phyloP scores from a whole-genome alignment of 1,140 invertebrate species.

The Chionoecetes opilio region DNA sequence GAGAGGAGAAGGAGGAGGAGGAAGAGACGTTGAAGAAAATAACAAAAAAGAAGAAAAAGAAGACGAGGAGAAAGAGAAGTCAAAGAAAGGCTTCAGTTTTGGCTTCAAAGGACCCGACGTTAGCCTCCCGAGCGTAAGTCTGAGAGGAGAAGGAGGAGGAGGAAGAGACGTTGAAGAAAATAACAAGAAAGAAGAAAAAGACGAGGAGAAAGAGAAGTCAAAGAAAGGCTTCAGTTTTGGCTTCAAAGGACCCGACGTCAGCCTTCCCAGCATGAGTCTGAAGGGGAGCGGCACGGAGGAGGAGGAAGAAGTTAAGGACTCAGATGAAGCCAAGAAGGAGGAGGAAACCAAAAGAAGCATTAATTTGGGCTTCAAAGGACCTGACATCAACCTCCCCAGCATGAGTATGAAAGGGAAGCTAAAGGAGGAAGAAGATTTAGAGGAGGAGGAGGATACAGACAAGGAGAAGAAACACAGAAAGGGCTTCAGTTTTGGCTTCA shows the following conservation, averaged over 20 bases:
- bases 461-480: constrained; percentile 32
- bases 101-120: constrained; percentile 48
- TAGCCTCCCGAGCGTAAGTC: constrained; percentile 40
- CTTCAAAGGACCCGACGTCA: constrained; percentile 52
- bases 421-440: neutral
- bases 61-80: constrained; percentile 1
- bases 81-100: constrained; percentile 9
- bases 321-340: neutral
- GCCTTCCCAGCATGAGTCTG: constrained; percentile 49
- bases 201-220: neutral
- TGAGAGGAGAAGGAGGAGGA: constrained; percentile 35
- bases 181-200: neutral
- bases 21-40: neutral
- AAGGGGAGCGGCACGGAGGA: constrained; percentile 35
- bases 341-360: neutral
- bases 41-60: neutral
- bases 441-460: neutral
- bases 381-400: constrained; percentile 17
- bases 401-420: neutral
- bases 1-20: neutral
- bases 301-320: neutral
- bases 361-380: constrained; percentile 38
- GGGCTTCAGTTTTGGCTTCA: constrained; percentile 49
- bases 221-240: constrained; percentile 50
- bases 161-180: neutral